Base-by-base conservation (phyloP, 2,797 vertebrate species). In the Pelobates cultripes region DNA sequence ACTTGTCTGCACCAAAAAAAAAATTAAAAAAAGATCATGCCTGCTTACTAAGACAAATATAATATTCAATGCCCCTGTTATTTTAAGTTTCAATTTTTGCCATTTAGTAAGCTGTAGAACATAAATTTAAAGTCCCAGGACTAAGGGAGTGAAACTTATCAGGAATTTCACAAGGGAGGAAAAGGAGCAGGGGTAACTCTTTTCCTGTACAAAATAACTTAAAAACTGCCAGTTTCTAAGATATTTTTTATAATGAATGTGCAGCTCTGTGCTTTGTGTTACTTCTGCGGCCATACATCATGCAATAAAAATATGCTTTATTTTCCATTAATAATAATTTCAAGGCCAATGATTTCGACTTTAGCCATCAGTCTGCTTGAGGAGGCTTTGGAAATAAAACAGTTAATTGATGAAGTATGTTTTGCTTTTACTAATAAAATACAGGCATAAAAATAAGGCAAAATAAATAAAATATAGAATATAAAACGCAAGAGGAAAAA, bases 31-130 rank as follows among this genome's bases (percentile, higher is more conserved):
- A 87, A 78, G 78, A 89, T 87, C 75, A 86, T 92, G 92, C 92
- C 91, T 83, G 86, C 87, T 92, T 89, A 91, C 88, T 90, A 92
- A 91, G 92, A 91, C 87, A 92, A 92, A 92, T 88, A 90, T 72
- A 88, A 86, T 84, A 87, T 90, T 87, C 89, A 91, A 92, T 82
- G 87, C 79, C 86, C 88, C 89, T 82, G 55, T 84, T 86, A 85
- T 85, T 85, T 85, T 87, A 82, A 85, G 85, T 88, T 86, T 89
- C 0, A 0, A 73, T 86, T 86, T 51, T 67, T 81, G 81, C 84
- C 79, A 72, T 85, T 73, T 80, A 85, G 83, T 84, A 81, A 85
- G 79, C 82, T 85, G 77, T 80, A 82, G 86, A 85, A 88, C 83
- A 84, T 84, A 79, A 84, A 79, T 84, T 79, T 79, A 75, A 79